Base-by-base conservation (phyloP, 2,113 vertebrate genomes). In the Hemibagrus wyckioides region DNA sequence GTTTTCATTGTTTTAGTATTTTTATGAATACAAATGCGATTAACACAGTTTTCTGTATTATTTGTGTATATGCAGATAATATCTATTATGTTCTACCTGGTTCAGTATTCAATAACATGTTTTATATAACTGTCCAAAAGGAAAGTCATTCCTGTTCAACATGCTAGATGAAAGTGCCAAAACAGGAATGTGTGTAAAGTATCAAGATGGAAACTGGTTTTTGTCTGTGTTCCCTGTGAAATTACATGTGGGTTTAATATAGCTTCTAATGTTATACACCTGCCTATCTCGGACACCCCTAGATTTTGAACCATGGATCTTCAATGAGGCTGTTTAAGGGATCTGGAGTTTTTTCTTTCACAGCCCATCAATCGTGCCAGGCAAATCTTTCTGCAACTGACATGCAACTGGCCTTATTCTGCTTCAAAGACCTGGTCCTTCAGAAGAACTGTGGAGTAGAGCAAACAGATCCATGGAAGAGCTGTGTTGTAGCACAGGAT, bases 321-420 rank as follows among this genome's bases (percentile, higher is more conserved):
- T 63, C 52, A 56, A 33, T 50, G 63, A 87, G 84, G 59, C 59
- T 80, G 33, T 85, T 88, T 36, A 23, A 10, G 41, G 75, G 71
- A 67, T 52, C 85, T 73, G 75, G 39, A 54, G 17, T 41, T 67
- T 33, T 15, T 67, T 75, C 50, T 79, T 84, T 89, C 83, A 87
- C 85, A 90, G 85, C 33, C 52, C 83, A 89, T 90, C 69, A 87
- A 87, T 90, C 86, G 17, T 77, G 33, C 69, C 61, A 75, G 59
- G 73, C 33, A 85, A n/a, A 14, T 57, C n/a, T 82, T 6, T 50
- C 28, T 87, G 75, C 44, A 6, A 54, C 30, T 69, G 63, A 56
- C 80, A 41, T 48, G n/a, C 50, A 80, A 67, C 36, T 77, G 33
- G 76, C 65, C 13, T 80, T 80, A 52, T 44, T 83, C 65, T 88